Base-by-base conservation (phyloP, 2,113 vertebrate species). In the Petaurus breviceps region DNA sequence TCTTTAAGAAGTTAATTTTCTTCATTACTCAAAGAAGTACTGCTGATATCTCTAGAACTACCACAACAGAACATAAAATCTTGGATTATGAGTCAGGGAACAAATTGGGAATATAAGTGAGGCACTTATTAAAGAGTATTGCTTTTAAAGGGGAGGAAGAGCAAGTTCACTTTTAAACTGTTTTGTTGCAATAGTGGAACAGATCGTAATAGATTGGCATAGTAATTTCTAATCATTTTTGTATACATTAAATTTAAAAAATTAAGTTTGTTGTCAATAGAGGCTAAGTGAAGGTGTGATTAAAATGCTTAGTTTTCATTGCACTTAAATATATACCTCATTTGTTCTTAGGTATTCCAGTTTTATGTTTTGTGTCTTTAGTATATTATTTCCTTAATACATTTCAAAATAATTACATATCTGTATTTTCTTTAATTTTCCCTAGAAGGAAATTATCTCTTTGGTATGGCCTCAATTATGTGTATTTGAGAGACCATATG, bases 391-490 rank as follows among this genome's bases (percentile, higher is more conserved):
- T 94, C 52, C 55, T 89, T 96, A 92, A 6, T 94, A 4, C 37
- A 19, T n/a, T 37, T n/a, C 37, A 19, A n/a, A 61, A 77, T 77
- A 77, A 77, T n/a, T 77, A 19, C 61, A 77, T 77, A 14, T 97
- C 93, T 97, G 37, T 6, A 50, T 24, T 95, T 96, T 54, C 47
- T n/a, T 47, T 50, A 95, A 47, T 94, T 96, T 95, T 50, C 61
- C 51, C 89, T 92, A 5, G 47, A 49, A 96, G 93, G 50, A 51
- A 96, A 94, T 24, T n/a, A 9, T 96, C 95, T 97, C 37, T 68
- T 96, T 91, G 50, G 51, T 54, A 90, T 28, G 91, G 43, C n/a
- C 89, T 94, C 95, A 90, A 93, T 92, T 92, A 90, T 94, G 52
- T 93, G 11, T 97, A 52, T 90, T 92, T 43, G 95, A 94, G 89